phyloP scores from a whole-genome alignment of 2,113 vertebrate genomes.

The Laticauda laticaudata region DNA sequence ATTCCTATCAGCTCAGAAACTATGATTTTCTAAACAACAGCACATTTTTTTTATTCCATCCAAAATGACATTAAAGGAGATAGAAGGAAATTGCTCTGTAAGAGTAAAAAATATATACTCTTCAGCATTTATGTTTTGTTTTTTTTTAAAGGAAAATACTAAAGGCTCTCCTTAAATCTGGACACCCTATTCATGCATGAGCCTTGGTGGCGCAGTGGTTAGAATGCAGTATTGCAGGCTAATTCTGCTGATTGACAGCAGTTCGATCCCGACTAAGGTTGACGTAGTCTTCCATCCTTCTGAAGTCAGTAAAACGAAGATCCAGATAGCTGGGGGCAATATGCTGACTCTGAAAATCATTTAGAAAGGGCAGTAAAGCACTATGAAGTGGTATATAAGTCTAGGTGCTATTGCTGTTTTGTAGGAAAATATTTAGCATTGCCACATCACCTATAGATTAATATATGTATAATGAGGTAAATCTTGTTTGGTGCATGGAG shows the following conservation, averaged over 20 bases:
- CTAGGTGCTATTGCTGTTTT: not conserved
- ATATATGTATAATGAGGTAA: not conserved
- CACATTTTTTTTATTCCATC: not conserved
- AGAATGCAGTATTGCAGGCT: not conserved
- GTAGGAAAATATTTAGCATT: not conserved
- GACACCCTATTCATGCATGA: not conserved
- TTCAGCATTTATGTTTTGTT: not conserved
- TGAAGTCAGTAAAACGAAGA: not conserved
- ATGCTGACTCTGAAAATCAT: not conserved
- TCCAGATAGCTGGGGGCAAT: not conserved
- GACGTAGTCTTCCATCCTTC: not conserved
- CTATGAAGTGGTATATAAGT: not conserved
- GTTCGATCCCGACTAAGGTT: not conserved
- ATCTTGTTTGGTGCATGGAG: not conserved
- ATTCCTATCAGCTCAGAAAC: constrained; percentile 1
- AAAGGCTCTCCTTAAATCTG: not conserved
- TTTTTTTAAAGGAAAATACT: not conserved
- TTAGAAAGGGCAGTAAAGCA: not conserved
- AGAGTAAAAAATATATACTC: not conserved
- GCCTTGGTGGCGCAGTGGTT: not conserved
- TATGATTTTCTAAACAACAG: not conserved
- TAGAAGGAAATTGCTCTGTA: not conserved
- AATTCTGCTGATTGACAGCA: not conserved
- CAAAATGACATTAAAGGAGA: not conserved
- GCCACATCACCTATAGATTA: not conserved